These are phyloP conservation scores for Tetramorium simillimum DNA, from an alignment of 1,140 invertebrate species.

Conservation along the genomic window DNA sequence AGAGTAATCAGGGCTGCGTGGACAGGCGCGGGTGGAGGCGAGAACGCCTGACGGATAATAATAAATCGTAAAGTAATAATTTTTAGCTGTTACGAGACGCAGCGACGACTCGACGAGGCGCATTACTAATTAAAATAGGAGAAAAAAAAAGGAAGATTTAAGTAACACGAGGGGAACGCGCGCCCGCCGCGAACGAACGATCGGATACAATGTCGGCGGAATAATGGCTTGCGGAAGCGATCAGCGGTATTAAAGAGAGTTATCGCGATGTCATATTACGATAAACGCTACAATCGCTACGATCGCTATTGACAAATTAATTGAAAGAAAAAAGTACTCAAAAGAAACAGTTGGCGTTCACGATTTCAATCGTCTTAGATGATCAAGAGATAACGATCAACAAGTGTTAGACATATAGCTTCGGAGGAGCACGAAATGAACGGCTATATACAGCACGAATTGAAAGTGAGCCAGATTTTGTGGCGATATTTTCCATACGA, in stretches of 20 bases:
- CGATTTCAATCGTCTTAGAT: not conserved
- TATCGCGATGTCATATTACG: conserved; percentile 27
- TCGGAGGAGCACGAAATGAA: not conserved
- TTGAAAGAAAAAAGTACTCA: not conserved
- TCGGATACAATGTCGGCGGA: conserved; percentile 9
- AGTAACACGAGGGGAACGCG: not conserved
- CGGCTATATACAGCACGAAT: not conserved
- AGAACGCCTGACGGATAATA: conserved; percentile 49
- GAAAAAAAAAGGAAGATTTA: not conserved
- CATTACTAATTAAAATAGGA: conserved; percentile 52
- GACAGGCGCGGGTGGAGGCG: not conserved
- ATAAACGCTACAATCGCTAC: conserved; percentile 9
- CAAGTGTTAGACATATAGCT: not conserved
- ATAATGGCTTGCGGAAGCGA: not conserved
- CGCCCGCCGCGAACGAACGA: conserved; percentile 16
- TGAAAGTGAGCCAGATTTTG: not conserved
- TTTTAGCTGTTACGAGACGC: conserved; percentile 26
- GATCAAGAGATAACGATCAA: not conserved
- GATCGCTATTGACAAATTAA: not conserved
- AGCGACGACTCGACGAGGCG: conserved; percentile 27
- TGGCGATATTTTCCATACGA: not conserved
- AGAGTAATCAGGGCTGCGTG: conserved; percentile 32
- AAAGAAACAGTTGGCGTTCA: not conserved
- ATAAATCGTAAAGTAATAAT: conserved; percentile 54
- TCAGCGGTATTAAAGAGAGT: conserved; percentile 17